These are phyloP conservation scores for Drosophila pseudotalamancana DNA, from an alignment of 2,888 invertebrate genomes.

Conservation along the genomic window DNA sequence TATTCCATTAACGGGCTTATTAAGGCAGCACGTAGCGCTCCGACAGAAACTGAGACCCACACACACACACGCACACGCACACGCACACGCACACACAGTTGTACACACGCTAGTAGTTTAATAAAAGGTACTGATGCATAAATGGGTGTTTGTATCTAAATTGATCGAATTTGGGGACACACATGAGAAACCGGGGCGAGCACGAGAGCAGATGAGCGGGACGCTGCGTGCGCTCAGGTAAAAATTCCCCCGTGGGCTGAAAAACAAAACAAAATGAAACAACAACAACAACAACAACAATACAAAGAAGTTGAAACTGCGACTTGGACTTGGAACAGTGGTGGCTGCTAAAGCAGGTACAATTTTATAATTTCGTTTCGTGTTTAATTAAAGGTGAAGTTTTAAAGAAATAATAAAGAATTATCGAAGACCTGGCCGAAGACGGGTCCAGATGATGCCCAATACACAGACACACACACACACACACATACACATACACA, in stretches of 20 bases:
- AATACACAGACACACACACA: constrained; percentile 28
- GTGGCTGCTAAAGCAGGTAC: constrained; percentile 73
- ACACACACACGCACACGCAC: constrained; percentile 27
- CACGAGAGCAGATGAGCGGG: constrained; percentile 54
- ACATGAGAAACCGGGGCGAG: constrained; percentile 54
- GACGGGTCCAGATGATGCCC: constrained; percentile 61
- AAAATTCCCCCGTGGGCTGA: constrained; percentile 67
- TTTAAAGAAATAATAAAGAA: constrained; percentile 80
- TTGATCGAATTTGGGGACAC: constrained; percentile 80
- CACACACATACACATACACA: constrained; percentile 20
- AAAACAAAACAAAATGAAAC: constrained; percentile 21
- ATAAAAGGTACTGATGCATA: constrained; percentile 81
- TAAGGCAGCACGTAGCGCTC: constrained; percentile 71
- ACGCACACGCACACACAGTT: neutral
- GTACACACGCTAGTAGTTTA: constrained; percentile 58
- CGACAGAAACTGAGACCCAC: constrained; percentile 52
- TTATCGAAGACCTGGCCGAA: constrained; percentile 64
- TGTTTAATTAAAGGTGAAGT: constrained; percentile 81
- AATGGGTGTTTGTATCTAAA: constrained; percentile 81
- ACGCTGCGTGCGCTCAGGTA: constrained; percentile 55
- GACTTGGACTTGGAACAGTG: constrained; percentile 34
- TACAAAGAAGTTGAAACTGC: constrained; percentile 34
- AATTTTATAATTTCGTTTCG: constrained; percentile 80
- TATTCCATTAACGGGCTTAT: constrained; percentile 80
- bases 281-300: constrained; percentile 31